A percentile compares a stretch with the other conserved stretches of the same genome.
Evolutionary conservation across 2,797 vertebrate genomes (phyloP).

Genomic region (Borostomias antarcticus): DNA sequence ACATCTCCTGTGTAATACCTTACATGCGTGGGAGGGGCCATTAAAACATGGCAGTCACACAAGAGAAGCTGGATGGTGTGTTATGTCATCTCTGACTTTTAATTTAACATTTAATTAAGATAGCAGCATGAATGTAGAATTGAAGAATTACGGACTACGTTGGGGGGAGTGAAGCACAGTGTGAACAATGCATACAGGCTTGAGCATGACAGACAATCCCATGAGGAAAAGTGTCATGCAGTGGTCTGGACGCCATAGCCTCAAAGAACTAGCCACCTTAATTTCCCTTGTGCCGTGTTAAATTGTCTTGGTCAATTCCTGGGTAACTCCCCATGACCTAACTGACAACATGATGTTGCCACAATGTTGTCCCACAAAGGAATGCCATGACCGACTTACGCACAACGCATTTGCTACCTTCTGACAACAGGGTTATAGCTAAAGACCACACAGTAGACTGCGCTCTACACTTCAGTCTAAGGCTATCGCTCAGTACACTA

Average conservation of each 20-base stretch:
- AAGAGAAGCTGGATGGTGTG: not conserved
- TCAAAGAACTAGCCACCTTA: no score
- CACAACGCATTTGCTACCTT: not conserved
- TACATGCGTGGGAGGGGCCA: slow-evolving; percentile 22
- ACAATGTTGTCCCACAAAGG: not conserved
- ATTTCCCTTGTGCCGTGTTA: no score
- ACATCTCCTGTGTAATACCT: slow-evolving; percentile 23
- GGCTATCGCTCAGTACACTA: not conserved
- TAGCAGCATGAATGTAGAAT: slow-evolving; percentile 35
- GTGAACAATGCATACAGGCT: slow-evolving; percentile 9
- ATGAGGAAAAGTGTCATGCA: no score
- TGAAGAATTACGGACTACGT: slow-evolving; percentile 3
- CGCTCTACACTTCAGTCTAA: not conserved
- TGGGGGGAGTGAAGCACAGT: not conserved
- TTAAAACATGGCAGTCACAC: slow-evolving; percentile 34
- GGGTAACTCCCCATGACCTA: no score
- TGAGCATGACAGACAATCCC: no score
- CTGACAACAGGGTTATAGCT: no score
- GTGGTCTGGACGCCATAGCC: no score
- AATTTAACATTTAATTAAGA: slow-evolving; percentile 35
- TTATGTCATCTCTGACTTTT: not conserved
- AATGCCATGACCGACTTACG: not conserved
- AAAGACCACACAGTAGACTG: no score
- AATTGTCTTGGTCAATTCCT: slow-evolving; percentile 16
- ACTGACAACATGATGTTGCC: no score